These are phyloP conservation scores for Apoderus coryli DNA, from an alignment of 2,888 invertebrate species.

Conservation along the genomic window DNA sequence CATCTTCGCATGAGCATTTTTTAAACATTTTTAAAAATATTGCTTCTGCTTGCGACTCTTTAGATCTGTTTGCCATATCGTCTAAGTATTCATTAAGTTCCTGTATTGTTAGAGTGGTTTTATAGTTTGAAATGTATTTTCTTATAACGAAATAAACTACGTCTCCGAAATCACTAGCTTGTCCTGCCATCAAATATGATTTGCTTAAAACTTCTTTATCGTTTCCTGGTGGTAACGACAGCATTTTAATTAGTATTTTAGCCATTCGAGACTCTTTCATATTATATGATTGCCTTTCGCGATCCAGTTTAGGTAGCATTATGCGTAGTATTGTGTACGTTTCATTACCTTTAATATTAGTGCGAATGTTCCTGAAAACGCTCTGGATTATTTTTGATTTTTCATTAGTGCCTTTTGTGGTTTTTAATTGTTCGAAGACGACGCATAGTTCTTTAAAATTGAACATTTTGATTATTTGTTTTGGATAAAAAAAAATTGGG, in stretches of 20 bases:
- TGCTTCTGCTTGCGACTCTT: constrained; percentile 45
- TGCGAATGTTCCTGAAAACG: constrained; percentile 32
- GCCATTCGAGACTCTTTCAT: constrained; percentile 67
- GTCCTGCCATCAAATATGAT: constrained; percentile 32
- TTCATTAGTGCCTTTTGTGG: constrained; percentile 31
- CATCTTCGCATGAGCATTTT: constrained; percentile 55
- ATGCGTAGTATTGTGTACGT: constrained; percentile 65
- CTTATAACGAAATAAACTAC: constrained; percentile 57
- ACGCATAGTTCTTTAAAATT: constrained; percentile 42
- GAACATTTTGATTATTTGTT: constrained; percentile 22
- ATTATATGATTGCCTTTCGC: constrained; percentile 67
- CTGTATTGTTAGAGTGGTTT: constrained; percentile 43
- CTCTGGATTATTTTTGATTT: constrained; percentile 26
- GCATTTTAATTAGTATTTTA: constrained; percentile 54
- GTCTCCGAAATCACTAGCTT: constrained; percentile 64
- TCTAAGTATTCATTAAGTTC: constrained; percentile 65
- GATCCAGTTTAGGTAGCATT: constrained; percentile 64
- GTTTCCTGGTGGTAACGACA: constrained; percentile 51
- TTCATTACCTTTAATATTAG: constrained; percentile 12
- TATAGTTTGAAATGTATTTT: constrained; percentile 34
- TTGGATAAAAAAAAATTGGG: not conserved
- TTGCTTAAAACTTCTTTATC: constrained; percentile 40
- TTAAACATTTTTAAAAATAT: constrained; percentile 51
- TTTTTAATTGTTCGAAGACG: constrained; percentile 44
- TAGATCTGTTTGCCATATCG: constrained; percentile 52